Evolutionary conservation across 2,797 vertebrate genomes (phyloP), one percentile per base, ranked within the genome.

Genomic region (Arnoldichthys spilopterus): DNA sequence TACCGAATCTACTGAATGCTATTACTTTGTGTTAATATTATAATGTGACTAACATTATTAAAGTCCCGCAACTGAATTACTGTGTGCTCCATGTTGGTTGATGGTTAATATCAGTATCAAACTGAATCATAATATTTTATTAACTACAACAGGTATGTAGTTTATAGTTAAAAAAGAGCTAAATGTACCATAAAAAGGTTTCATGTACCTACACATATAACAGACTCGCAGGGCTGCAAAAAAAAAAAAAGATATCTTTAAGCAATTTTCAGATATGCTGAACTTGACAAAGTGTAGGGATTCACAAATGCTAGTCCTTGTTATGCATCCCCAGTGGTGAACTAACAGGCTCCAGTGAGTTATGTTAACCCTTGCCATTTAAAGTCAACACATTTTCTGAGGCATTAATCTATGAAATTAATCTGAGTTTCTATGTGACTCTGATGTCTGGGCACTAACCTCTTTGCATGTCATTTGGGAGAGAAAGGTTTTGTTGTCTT

Each of bases 341-440:
- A 58, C 64, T 71, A 53, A 63, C 76, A 49, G 77, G 83, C 86
- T 83, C 72, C 83, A 78, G 64, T 77, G 84, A 62, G 76, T 80
- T 76, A 81, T 47, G 74, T 82, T 85, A 87, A 85, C 84, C 86
- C 84, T 75, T 87, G 84, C 63, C 77, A 83, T 75, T 68, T 82
- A 78, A 71, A 72, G 73, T 83, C 79, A 81, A 62, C 81, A 82
- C 83, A 80, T 84, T 82, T 85, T 84, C 84, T 86, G 86, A 84
- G 83, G 86, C 86, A 74, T 83, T 87, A 87, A 87, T 87, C 84
- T 87, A 87, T 87, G 86, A 87, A 87, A 87, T 87, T 82, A 85
- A 82, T 86, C 80, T 77, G 72, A 75, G 82, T 84, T 85, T 86
- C 79, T 15, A 78, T 82, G 76, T 80, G 76, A 82, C 83, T 71